Base-by-base conservation (phyloP, 2,113 vertebrate species). In the Bufo bufo region DNA sequence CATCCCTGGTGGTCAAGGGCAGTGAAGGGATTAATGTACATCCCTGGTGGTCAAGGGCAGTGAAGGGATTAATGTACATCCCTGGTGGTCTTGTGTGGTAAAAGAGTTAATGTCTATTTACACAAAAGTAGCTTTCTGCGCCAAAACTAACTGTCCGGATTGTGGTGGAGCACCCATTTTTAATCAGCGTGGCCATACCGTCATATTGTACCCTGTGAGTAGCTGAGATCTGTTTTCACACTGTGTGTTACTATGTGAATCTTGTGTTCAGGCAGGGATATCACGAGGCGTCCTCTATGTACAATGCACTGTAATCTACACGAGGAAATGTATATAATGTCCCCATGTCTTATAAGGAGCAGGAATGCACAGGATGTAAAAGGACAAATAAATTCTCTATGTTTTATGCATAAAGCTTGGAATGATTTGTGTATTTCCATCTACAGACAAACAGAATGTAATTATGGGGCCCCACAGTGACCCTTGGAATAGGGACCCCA, bases 381-480 rank as follows among this genome's bases (percentile, higher is more conserved):
- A 77, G 74, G 74, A 50, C 20, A 52, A 79, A 79, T 79, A 79
- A 79, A 79, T 79, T 54, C 49, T 54, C 49, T 79, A 56, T 79
- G 77, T 79, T 79, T 79, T 79, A 79, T 79, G 52, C 77, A 79
- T n/a, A 79, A 56, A 33, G 20, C n/a, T n/a, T 6, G 50, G 19
- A 56, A 6, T 79, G 52, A 56, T 33, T 23, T 56, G 50, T 79
- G 77, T 74, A 17, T 74, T 4, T 74, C 2, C 12, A 33, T 33
- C 13, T 6, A 33, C 66, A 63, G 61, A 63, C 17, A 17, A 3
- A 5, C 0, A 19, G 65, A 9, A 33, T 33, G 33, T 33, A 33
- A 33, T 16, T 66, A 20, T 20, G 17, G 19, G 17, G n/a, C 65
- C 65, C 65, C 23, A 23, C 3, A 59, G 56, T 5, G 5, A n/a